These are phyloP conservation scores for Petrophora chlorosata DNA, from an alignment of 2,888 invertebrate genomes.

Conservation along the genomic window DNA sequence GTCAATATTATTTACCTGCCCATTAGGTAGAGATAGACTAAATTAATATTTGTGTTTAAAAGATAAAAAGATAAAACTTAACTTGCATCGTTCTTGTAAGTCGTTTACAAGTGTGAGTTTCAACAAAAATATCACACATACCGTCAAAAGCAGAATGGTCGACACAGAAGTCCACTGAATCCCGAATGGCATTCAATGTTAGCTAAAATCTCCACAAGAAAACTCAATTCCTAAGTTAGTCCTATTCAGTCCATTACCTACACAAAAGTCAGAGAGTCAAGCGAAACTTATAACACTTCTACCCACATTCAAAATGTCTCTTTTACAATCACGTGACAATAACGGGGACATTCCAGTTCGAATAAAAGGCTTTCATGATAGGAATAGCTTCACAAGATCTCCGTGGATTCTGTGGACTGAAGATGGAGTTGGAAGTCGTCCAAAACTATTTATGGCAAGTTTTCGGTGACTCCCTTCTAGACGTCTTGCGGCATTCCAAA, in stretches of 20 bases:
- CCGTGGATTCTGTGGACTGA: conserved; percentile 47
- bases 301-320: conserved; percentile 19
- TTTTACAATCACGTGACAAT: conserved; percentile 24
- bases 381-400: conserved; percentile 50
- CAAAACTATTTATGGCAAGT: conserved; percentile 66
- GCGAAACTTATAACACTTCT: conserved; percentile 8
- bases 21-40: no score
- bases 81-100: no score
- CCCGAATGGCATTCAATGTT: no score
- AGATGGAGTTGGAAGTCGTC: conserved; percentile 61
- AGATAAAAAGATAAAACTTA: no score
- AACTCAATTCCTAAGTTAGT: not conserved
- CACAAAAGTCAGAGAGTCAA: conserved; percentile 1
- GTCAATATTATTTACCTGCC: no score
- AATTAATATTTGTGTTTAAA: no score
- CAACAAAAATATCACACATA: no score
- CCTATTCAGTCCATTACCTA: not conserved
- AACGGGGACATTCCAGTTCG: conserved; percentile 35
- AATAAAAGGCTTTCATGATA: conserved; percentile 56
- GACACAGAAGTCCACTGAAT: no score
- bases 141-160: no score
- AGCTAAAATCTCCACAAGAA: no score
- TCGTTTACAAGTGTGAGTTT: no score
- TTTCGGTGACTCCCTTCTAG: conserved; percentile 49
- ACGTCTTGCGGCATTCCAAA: conserved; percentile 40